Evolutionary conservation across 2,888 invertebrate species (phyloP).

Genomic region (Magallana nippona): DNA sequence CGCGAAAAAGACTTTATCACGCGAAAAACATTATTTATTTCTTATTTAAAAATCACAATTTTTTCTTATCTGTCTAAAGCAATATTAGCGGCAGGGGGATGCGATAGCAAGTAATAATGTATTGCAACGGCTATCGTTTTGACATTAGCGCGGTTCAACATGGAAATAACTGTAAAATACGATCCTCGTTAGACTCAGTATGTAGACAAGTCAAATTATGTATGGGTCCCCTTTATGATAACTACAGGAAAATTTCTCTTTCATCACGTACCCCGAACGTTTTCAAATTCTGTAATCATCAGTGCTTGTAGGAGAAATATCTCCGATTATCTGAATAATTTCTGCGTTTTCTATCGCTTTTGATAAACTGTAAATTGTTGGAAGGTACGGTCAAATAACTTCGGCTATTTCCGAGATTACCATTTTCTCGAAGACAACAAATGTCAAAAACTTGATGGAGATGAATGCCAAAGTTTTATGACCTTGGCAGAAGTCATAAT

Average conservation of each 20-base stretch:
- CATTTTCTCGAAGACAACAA: not conserved
- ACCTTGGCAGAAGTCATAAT: not conserved
- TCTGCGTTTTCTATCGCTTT: not conserved
- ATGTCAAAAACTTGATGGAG: not conserved
- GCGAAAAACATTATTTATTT: constrained; percentile 29
- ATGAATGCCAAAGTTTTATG: not conserved
- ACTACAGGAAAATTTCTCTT: constrained; percentile 9
- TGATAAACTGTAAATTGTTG: constrained; percentile 3
- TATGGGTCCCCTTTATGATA: constrained; percentile 31
- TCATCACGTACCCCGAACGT: constrained; percentile 29
- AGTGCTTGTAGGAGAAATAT: not conserved
- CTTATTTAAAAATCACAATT: constrained; percentile 17
- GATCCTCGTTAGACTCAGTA: constrained; percentile 32
- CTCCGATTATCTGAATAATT: not conserved
- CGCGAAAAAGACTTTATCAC: not conserved
- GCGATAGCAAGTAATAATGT: constrained; percentile 27
- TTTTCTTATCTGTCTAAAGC: constrained; percentile 24
- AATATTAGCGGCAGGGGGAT: constrained; percentile 18
- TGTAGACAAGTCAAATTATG: constrained; percentile 35
- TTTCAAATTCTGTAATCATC: constrained; percentile 30
- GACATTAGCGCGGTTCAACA: constrained; percentile 38
- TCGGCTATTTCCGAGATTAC: constrained; percentile 5
- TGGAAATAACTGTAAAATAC: constrained; percentile 39
- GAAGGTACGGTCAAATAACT: constrained; percentile 6
- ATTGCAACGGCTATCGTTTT: constrained; percentile 34